Percentiles rank a stretch among this genome's conserved stretches.
These are phyloP conservation scores for Strigamia crassipes DNA, from an alignment of 2,888 invertebrate genomes.

Conservation along the genomic window DNA sequence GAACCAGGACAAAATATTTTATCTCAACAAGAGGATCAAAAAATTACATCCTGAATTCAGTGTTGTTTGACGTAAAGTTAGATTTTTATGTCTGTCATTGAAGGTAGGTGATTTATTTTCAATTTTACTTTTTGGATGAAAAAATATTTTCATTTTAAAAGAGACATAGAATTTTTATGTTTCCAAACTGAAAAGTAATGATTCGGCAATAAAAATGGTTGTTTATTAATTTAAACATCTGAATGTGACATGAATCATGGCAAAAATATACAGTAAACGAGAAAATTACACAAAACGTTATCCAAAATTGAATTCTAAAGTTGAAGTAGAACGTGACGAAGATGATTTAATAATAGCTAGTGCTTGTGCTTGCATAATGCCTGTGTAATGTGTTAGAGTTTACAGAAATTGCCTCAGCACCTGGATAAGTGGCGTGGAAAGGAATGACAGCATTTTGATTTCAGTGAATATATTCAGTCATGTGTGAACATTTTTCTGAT, in stretches of 20 bases:
- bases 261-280: neutral
- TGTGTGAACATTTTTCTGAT: neutral
- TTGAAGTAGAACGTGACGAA: neutral
- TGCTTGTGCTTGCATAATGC: conserved; percentile 1
- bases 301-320: neutral
- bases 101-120: no score
- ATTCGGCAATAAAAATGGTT: neutral
- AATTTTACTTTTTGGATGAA: neutral
- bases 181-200: neutral
- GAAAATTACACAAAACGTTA: neutral
- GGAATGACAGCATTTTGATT: neutral
- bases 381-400: neutral
- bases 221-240: neutral
- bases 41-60: no score
- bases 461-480: neutral
- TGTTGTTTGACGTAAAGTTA: no score
- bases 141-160: neutral
- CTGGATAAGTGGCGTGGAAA: neutral
- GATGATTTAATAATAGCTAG: neutral
- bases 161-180: no score
- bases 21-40: no score
- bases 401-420: neutral
- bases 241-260: neutral
- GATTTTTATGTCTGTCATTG: no score
- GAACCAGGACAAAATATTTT: no score